phyloP scores from a whole-genome alignment of 2,113 vertebrate species.

The Herpetotheres cachinnans region DNA sequence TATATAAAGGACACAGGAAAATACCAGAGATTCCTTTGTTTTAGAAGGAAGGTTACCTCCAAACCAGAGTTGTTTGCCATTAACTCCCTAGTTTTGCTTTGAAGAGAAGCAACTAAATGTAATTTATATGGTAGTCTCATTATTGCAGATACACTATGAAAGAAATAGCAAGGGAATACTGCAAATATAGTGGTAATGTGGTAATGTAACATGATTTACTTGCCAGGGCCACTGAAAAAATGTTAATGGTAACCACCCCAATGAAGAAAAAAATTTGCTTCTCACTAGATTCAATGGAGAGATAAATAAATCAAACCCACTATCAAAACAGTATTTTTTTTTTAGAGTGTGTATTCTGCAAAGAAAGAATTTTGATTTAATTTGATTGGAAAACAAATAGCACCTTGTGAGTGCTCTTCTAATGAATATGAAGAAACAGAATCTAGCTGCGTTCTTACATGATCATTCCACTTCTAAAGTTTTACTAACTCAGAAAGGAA shows the following conservation, averaged over 20 bases:
- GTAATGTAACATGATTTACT: not conserved
- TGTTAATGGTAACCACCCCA: not conserved
- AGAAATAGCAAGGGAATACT: not conserved
- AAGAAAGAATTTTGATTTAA: constrained; percentile 4
- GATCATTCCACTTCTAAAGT: not conserved
- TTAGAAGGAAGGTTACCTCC: not conserved
- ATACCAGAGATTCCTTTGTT: not conserved
- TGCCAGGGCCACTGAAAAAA: not conserved
- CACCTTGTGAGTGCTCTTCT: not conserved
- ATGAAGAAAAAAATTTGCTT: not conserved
- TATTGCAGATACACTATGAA: not conserved
- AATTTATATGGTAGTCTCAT: not conserved
- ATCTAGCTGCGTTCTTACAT: not conserved
- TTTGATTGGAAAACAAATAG: not conserved
- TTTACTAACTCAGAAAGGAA: not conserved
- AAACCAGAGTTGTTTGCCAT: not conserved
- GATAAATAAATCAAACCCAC: not conserved
- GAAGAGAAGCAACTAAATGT: not conserved
- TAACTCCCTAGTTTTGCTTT: not conserved
- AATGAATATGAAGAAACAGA: not conserved
- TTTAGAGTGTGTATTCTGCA: not conserved
- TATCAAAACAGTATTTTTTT: not conserved
- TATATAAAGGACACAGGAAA: not conserved
- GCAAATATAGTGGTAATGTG: not conserved
- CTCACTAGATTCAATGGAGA: not conserved